Conservation (phyloP, 2,888 invertebrate species). For the Calameuta filiformis region DNA sequence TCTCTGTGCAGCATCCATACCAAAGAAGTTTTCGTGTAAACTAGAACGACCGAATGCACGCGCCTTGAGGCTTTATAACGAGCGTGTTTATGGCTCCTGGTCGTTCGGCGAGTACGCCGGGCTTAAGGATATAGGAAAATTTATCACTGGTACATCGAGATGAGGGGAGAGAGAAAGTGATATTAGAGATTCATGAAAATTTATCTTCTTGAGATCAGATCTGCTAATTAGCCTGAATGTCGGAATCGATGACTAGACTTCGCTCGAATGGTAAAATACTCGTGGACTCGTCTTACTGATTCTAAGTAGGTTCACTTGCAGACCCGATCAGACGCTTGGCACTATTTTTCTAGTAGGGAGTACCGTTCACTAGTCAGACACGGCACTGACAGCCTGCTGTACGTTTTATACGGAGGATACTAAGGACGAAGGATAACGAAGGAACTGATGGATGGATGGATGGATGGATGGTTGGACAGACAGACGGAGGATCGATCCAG, state of each 20-base stretch:
- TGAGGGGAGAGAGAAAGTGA: not conserved
- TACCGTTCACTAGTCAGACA: not conserved
- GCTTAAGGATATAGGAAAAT: not conserved
- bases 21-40: not conserved
- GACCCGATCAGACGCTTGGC: not conserved
- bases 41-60: not conserved
- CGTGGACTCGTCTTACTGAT: not conserved
- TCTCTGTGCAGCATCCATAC: not conserved
- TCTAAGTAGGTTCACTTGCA: not conserved
- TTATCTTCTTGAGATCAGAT: not conserved
- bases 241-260: not conserved
- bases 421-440: not conserved
- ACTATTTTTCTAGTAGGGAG: not conserved
- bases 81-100: not conserved
- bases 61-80: not conserved
- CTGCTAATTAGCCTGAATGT: not conserved
- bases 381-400: not conserved
- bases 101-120: not conserved
- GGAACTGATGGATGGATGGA: not conserved
- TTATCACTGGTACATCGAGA: not conserved
- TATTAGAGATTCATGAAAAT: not conserved
- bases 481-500: not conserved
- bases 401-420: not conserved
- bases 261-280: not conserved
- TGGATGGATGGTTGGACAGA: not conserved